A percentile compares a stretch with the other conserved stretches of the same genome.
phyloP scores from a whole-genome alignment of 2,797 vertebrate genomes.

The Mustela erminea region DNA sequence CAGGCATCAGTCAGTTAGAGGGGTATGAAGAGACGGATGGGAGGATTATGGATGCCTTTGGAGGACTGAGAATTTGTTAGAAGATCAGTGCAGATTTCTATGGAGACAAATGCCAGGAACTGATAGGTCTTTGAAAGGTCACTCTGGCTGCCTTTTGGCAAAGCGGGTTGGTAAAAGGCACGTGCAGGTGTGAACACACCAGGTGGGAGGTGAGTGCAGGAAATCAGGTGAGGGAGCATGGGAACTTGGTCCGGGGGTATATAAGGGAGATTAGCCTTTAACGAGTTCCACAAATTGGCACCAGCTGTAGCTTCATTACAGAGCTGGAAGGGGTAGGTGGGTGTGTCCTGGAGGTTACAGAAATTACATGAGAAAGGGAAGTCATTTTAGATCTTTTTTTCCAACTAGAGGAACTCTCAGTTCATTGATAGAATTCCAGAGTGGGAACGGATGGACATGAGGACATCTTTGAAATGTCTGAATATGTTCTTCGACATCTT shows the following conservation, averaged over 20 bases:
- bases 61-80: background rate
- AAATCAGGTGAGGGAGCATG: too few species aligned
- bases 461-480: background rate
- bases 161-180: too few species aligned
- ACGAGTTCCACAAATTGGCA: background rate
- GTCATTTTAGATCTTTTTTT: background rate
- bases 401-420: background rate
- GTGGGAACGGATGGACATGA: background rate
- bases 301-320: background rate
- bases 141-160: too few species aligned
- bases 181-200: too few species aligned
- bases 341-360: background rate
- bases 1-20: rapidly evolving
- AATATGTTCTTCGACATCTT: background rate
- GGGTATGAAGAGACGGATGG: background rate
- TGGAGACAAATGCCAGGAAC: background rate
- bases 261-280: background rate
- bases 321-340: background rate
- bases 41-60: background rate
- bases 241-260: background rate
- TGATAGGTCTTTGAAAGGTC: too few species aligned
- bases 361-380: background rate
- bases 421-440: background rate
- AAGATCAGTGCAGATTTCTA: background rate
- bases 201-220: too few species aligned